phyloP scores from a whole-genome alignment of 2,888 invertebrate species.

The Xylota segnis region DNA sequence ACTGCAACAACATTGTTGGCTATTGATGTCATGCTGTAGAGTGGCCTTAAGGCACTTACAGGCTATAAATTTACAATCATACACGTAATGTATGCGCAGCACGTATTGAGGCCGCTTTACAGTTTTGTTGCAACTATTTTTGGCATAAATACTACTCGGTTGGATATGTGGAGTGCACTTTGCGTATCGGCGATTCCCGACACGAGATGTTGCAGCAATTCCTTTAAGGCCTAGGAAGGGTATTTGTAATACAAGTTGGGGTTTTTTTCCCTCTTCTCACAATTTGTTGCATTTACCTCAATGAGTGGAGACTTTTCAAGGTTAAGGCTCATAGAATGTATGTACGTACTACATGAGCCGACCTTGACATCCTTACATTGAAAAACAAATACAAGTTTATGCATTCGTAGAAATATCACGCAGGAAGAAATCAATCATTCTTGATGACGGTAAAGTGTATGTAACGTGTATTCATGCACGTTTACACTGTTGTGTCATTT shows the following conservation, averaged over 20 bases:
- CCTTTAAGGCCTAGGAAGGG: conserved; percentile 23
- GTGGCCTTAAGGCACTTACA: conserved; percentile 70
- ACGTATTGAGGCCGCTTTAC: conserved; percentile 73
- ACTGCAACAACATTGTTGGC: conserved; percentile 20
- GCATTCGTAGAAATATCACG: not conserved
- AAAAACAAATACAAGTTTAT: not conserved
- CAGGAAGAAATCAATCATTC: conserved; percentile 1
- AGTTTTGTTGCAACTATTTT: conserved; percentile 67
- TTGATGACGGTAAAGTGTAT: not conserved
- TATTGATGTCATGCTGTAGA: conserved; percentile 58
- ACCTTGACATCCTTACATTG: conserved; percentile 11
- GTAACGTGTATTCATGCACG: too few relatives aligned
- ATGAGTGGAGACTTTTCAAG: not conserved
- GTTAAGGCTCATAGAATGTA: conserved; percentile 3
- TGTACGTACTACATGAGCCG: not conserved
- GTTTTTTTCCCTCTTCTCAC: too few relatives aligned
- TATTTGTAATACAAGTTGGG: conserved; percentile 37
- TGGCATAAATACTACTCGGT: conserved; percentile 33
- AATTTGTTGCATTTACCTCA: not conserved
- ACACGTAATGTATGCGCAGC: conserved; percentile 61
- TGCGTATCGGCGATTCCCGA: conserved; percentile 38
- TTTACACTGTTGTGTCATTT: too few relatives aligned
- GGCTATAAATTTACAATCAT: conserved; percentile 62
- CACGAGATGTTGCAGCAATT: conserved; percentile 61
- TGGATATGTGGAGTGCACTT: conserved; percentile 42